Conservation (phyloP, 2,797 vertebrate species). For the Pseudomugil gertrudae region DNA sequence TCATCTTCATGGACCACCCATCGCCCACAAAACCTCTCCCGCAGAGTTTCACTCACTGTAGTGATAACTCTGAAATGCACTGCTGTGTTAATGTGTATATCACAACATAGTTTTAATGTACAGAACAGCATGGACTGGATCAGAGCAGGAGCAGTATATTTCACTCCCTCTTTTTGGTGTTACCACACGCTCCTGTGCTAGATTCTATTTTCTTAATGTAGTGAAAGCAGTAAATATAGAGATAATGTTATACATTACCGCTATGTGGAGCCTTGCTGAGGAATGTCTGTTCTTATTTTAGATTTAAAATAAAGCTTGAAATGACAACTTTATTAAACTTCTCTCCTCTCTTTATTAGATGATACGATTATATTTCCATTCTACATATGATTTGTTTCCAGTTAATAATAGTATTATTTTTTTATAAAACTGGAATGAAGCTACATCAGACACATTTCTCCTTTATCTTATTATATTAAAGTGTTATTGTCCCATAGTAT, state of each 20-base stretch:
- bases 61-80: conserved; percentile 78
- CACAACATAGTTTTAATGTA: conserved; percentile 80
- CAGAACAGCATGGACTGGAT: conserved; percentile 81
- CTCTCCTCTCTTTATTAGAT: conserved; percentile 40
- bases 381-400: conserved; percentile 16
- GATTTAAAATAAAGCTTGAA: conserved; percentile 75
- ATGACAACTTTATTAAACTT: conserved; percentile 42
- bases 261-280: conserved; percentile 81
- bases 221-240: conserved; percentile 73
- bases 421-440: neutral
- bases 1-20: conserved; percentile 17
- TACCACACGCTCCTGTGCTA: conserved; percentile 39
- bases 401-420: conserved; percentile 17
- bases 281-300: conserved; percentile 78
- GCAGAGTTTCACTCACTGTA: conserved; percentile 31
- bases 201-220: conserved; percentile 67
- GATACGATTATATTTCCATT: conserved; percentile 21
- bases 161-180: conserved; percentile 46
- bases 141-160: conserved; percentile 62
- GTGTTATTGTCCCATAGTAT: neutral
- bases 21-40: conserved; percentile 3
- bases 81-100: conserved; percentile 82
- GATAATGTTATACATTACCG: conserved; percentile 54
- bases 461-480: neutral
- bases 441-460: conserved; percentile 20